Evolutionary conservation across 2,113 vertebrate species (phyloP).

Genomic region (Phasianus colchicus): DNA sequence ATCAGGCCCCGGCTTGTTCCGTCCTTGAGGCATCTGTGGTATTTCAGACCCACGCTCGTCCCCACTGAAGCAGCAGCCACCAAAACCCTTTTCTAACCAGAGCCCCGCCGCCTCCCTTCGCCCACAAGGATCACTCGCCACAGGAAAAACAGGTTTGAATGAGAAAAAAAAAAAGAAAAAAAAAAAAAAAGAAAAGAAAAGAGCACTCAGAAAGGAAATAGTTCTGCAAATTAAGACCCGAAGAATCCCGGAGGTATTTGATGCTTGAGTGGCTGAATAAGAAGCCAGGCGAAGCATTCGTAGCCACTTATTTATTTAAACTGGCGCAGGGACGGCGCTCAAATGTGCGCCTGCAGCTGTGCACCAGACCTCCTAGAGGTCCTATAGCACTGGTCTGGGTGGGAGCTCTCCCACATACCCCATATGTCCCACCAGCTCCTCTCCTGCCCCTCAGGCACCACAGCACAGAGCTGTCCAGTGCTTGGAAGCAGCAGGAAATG

Average conservation of each 20-base stretch:
- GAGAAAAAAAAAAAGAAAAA: not conserved
- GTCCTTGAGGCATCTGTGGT: not conserved
- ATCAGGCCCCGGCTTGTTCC: slow-evolving; percentile 13
- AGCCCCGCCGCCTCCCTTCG: not conserved
- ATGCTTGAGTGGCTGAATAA: slow-evolving; percentile 28
- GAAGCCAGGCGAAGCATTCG: slow-evolving; percentile 12
- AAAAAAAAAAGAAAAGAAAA: slow-evolving; percentile 47
- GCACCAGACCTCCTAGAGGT: not conserved
- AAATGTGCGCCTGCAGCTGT: slow-evolving; percentile 45
- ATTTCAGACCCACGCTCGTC: not conserved
- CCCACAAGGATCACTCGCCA: slow-evolving; percentile 9
- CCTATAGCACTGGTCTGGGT: not conserved
- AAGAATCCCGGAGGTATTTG: slow-evolving; percentile 60
- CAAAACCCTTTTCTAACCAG: not conserved
- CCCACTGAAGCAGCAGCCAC: not conserved
- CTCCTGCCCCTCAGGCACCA: not conserved
- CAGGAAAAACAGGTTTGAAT: slow-evolving; percentile 60
- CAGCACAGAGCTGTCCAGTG: not conserved
- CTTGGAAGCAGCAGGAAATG: not conserved
- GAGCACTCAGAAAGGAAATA: slow-evolving; percentile 49
- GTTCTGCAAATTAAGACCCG: slow-evolving; percentile 43
- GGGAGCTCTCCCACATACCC: not conserved
- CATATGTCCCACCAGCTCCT: not conserved
- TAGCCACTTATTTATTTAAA: slow-evolving; percentile 66
- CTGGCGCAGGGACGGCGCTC: slow-evolving; percentile 19